Base-by-base conservation (phyloP, 2,797 vertebrate genomes). In the Podarcis lilfordi region DNA sequence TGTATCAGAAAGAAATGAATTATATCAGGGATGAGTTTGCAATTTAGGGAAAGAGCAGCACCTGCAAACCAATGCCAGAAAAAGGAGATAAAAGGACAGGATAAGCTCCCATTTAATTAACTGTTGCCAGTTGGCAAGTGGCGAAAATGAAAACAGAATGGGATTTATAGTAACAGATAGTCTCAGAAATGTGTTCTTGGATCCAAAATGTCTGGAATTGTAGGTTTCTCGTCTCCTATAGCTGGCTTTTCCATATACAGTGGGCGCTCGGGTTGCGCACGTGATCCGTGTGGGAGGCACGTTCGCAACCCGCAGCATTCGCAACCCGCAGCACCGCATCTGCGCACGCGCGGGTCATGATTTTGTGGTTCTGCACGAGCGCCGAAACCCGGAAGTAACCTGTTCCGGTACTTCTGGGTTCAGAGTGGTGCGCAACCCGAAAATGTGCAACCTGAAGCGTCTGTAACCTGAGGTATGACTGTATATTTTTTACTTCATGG, bases 1-100 rank as follows among this genome's bases (percentile, higher is more conserved):
- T 79, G 50, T 74, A 32, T 69, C 35, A 35, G 45, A 74, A 85
- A 35, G 64, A 80, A 85, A 86, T 8, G 2, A 19, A 71, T 59
- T 86, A 15, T 59, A 37, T 86, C 78, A 72, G 68, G 64, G 76
- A 66, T 66, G 66, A 85, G 45, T 80, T 40, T 80, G 85, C 85
- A 79, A 27, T 88, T 88, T 74, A 64, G 50, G 45, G n/a, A 85
- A 23, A 84, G 27, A 71, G n/a, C 81, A 84, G 32, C 64, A 84
- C 29, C 50, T 72, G 35, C 43, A 72, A 84, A 25, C 45, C 50
- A 83, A 45, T 59, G 35, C 64, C 74, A 66, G 66, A 74, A 74
- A 68, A 66, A 55, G 45, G 15, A 85, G 50, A 74, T 74, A n/a
- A 78, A 80, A 74, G 17, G 21, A 61, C 59, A 27, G 29, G 23